phyloP scores from a whole-genome alignment of 2,797 vertebrate genomes.

The Oreochromis mossambicus region DNA sequence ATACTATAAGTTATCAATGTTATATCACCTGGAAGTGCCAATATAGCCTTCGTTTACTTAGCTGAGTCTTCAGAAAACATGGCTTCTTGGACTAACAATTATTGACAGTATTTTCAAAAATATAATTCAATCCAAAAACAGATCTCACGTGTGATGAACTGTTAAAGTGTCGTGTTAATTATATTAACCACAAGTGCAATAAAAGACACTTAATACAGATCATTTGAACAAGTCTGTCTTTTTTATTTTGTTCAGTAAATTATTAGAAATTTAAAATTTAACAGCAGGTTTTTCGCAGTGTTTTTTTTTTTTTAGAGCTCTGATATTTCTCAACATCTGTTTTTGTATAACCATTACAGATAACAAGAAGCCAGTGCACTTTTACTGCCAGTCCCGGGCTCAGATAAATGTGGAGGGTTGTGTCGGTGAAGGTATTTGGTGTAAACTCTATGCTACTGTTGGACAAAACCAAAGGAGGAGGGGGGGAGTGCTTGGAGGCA shows the following conservation, averaged over 20 bases:
- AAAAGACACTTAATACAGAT: not conserved
- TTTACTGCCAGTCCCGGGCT: not conserved
- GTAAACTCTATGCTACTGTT: not conserved
- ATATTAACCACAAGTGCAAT: conserved; percentile 5
- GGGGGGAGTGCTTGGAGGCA: not conserved
- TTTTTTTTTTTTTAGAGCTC: not conserved
- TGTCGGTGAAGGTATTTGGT: not conserved
- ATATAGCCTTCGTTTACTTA: not conserved
- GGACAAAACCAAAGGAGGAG: not conserved
- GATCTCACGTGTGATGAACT: not conserved
- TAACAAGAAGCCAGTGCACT: accelerated
- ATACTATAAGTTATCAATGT: not conserved
- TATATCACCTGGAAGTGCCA: not conserved
- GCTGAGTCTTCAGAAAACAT: not conserved
- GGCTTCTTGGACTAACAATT: conserved; percentile 2
- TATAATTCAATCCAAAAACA: not conserved
- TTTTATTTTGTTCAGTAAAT: not conserved
- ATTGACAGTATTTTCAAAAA: conserved; percentile 22
- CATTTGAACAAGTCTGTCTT: not conserved
- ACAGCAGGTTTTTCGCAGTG: not conserved
- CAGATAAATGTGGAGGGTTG: not conserved
- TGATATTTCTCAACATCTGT: not conserved
- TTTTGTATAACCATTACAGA: not conserved
- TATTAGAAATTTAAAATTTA: not conserved
- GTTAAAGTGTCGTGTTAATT: not conserved